Percentiles rank a stretch among this genome's conserved stretches.
phyloP scores from a whole-genome alignment of 1,140 invertebrate species.

The Adoxophyes honmai region DNA sequence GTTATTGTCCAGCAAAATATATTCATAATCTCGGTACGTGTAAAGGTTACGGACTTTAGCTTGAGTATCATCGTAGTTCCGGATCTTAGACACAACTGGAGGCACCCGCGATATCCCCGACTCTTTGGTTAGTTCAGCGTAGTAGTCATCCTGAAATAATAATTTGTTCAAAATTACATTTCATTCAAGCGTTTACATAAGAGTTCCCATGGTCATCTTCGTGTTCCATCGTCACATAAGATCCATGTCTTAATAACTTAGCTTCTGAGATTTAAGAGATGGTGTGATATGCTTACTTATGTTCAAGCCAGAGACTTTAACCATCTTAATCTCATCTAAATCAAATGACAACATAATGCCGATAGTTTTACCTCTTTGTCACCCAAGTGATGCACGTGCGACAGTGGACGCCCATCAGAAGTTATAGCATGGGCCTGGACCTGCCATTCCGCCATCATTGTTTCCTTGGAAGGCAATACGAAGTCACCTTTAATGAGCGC shows the following conservation, averaged over 20 bases:
- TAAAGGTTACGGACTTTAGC: slow-evolving; percentile 61
- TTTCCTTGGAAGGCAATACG: slow-evolving; percentile 43
- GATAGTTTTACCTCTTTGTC: slow-evolving; percentile 49
- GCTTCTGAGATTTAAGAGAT: too few species aligned
- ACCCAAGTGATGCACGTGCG: slow-evolving; percentile 51
- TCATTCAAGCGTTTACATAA: neutral
- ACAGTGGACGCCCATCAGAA: slow-evolving; percentile 41
- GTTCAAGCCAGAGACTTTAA: too few species aligned
- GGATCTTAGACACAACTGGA: slow-evolving; percentile 66
- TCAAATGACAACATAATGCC: too few species aligned
- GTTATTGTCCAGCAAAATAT: slow-evolving; percentile 57
- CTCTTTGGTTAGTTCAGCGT: slow-evolving; percentile 51
- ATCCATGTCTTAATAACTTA: too few species aligned
- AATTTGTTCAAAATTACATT: slow-evolving; percentile 5
- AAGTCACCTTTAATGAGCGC: slow-evolving; percentile 61
- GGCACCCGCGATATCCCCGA: slow-evolving; percentile 63
- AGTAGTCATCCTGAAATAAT: slow-evolving; percentile 62
- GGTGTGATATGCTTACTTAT: too few species aligned
- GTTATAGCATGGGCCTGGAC: slow-evolving; percentile 26
- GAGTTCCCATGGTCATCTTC: too few species aligned
- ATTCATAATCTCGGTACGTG: slow-evolving; percentile 64
- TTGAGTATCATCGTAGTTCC: slow-evolving; percentile 36
- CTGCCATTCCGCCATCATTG: slow-evolving; percentile 65
- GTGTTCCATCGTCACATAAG: too few species aligned
- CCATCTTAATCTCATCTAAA: too few species aligned